Conservation (phyloP, 2,113 vertebrate species). For the Nymphicus hollandicus region DNA sequence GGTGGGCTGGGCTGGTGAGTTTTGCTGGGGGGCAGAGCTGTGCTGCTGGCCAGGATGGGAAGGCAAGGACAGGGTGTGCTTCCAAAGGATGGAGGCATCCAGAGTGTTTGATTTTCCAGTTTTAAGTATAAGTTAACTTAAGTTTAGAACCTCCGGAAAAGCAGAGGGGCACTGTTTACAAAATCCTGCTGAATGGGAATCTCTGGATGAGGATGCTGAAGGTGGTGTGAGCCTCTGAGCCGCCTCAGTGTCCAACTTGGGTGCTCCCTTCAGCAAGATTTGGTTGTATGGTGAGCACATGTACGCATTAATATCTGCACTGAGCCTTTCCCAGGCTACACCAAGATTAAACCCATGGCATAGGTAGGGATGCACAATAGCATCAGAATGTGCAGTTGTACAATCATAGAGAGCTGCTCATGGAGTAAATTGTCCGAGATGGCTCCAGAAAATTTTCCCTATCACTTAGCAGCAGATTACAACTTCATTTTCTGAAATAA, state of each 20-base stretch:
- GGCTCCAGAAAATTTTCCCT: neutral
- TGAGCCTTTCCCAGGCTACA: neutral
- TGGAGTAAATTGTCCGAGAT: neutral
- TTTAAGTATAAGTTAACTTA: neutral
- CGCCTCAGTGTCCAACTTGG: accelerated
- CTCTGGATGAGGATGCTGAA: accelerated
- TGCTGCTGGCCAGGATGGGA: neutral
- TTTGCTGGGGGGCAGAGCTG: neutral
- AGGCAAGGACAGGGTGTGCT: neutral
- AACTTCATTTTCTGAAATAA: neutral
- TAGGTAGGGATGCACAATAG: neutral
- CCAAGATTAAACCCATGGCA: accelerated
- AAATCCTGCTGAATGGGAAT: neutral
- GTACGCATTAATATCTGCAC: accelerated
- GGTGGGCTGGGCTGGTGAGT: neutral
- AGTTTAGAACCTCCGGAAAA: neutral
- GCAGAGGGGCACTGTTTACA: neutral
- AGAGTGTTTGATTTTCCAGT: neutral
- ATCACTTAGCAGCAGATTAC: neutral
- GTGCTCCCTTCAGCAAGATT: neutral
- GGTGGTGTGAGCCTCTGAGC: neutral
- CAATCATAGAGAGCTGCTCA: neutral
- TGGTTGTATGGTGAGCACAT: neutral
- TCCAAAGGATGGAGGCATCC: accelerated
- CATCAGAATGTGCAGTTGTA: neutral